A percentile compares a stretch with the other conserved stretches of the same genome.
phyloP scores from a whole-genome alignment of 2,888 invertebrate species.

The Invenusta paracnida region DNA sequence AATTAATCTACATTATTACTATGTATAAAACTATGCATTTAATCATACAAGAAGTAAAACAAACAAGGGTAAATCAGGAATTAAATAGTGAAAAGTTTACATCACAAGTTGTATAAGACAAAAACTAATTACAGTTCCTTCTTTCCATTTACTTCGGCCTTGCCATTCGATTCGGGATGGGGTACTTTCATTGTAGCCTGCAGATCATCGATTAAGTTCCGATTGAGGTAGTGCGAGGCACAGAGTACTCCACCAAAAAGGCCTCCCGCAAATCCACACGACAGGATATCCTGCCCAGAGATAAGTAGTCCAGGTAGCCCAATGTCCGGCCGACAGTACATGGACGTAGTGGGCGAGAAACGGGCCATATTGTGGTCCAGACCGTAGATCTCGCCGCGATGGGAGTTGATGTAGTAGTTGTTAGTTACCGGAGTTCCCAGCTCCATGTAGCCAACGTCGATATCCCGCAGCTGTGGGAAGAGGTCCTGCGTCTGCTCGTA shows the following conservation, averaged over 20 bases:
- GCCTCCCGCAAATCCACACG: slow-evolving; percentile 56
- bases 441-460: slow-evolving; percentile 53
- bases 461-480: slow-evolving; percentile 52
- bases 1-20: too few species aligned
- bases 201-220: background rate
- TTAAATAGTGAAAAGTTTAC: too few species aligned
- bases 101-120: too few species aligned
- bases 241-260: slow-evolving; percentile 53
- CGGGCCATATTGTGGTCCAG: slow-evolving; percentile 51
- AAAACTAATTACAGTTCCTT: too few species aligned
- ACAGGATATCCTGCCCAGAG: slow-evolving; percentile 58
- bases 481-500: slow-evolving; percentile 51
- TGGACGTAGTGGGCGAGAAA: slow-evolving; percentile 51
- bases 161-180: background rate
- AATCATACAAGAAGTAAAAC: too few species aligned
- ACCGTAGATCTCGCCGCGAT: slow-evolving; percentile 55
- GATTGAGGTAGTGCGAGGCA: slow-evolving; percentile 47
- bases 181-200: background rate
- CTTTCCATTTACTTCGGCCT: too few species aligned
- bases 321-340: slow-evolving; percentile 54
- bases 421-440: slow-evolving; percentile 54
- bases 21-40: too few species aligned
- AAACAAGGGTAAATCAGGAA: too few species aligned
- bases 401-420: slow-evolving; percentile 52
- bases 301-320: slow-evolving; percentile 58